These are phyloP conservation scores for Zygothrica quintamaculata DNA, from an alignment of 2,888 invertebrate species.

Conservation along the genomic window DNA sequence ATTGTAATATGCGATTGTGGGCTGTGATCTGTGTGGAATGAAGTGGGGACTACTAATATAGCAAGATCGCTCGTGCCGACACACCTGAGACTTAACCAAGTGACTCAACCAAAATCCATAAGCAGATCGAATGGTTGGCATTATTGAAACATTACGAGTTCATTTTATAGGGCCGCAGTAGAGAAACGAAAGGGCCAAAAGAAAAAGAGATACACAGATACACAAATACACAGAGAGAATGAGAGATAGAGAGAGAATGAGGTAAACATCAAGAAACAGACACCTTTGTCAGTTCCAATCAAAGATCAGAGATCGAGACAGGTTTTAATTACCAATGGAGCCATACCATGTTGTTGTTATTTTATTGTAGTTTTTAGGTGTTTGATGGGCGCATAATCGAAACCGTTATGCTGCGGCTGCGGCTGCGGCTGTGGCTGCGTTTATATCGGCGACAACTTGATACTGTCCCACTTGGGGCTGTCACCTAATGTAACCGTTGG, in stretches of 20 bases:
- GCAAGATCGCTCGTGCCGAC: conserved; percentile 69
- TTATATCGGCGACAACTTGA: conserved; percentile 38
- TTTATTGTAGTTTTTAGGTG: conserved; percentile 36
- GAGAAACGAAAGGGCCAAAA: conserved; percentile 54
- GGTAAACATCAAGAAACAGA: conserved; percentile 20
- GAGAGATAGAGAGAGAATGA: conserved; percentile 11
- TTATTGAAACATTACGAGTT: conserved; percentile 69
- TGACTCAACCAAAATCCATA: conserved; percentile 41
- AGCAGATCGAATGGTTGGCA: conserved; percentile 59
- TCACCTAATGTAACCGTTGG: conserved; percentile 24
- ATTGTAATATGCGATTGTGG: conserved; percentile 32
- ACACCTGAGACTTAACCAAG: conserved; percentile 63
- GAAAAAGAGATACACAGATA: conserved; percentile 25
- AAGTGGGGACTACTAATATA: conserved; percentile 22
- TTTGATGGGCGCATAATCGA: conserved; percentile 65
- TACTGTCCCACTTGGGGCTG: conserved; percentile 49
- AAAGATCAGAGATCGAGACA: conserved; percentile 51
- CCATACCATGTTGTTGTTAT: conserved; percentile 23
- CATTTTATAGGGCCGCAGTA: conserved; percentile 64
- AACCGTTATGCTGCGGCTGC: conserved; percentile 49
- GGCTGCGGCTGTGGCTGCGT: conserved; percentile 14
- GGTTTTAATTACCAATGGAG: conserved; percentile 63
- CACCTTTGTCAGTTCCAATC: conserved; percentile 59
- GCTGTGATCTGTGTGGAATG: conserved; percentile 20
- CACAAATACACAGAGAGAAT: conserved; percentile 11